Percentiles rank a stretch among this genome's conserved stretches.
Evolutionary conservation across 2,797 vertebrate genomes (phyloP).

Genomic region (Babyrousa celebensis): DNA sequence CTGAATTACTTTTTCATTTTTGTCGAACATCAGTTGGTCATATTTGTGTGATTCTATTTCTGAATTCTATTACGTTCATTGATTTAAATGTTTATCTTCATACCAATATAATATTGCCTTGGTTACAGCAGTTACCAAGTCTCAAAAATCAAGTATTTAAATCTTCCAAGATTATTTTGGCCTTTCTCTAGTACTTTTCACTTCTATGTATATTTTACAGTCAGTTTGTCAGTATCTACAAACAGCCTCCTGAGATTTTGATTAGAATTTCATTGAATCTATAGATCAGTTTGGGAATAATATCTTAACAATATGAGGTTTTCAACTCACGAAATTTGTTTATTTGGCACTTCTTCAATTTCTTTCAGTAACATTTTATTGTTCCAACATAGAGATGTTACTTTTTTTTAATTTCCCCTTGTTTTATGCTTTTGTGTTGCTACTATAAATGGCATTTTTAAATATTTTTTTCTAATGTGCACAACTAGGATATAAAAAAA

Average conservation of each 20-base stretch:
- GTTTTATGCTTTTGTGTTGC: neutral
- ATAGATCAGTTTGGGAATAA: neutral
- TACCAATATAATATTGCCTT: neutral
- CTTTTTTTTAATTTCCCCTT: neutral
- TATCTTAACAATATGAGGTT: constrained; percentile 13
- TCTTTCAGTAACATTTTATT: neutral
- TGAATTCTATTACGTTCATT: neutral
- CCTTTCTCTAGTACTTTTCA: neutral
- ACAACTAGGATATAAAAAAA: neutral
- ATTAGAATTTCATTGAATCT: neutral
- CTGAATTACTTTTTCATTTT: neutral
- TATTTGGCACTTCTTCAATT: neutral
- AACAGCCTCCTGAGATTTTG: neutral
- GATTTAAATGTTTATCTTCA: constrained; percentile 1
- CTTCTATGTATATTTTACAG: neutral
- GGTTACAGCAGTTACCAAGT: neutral
- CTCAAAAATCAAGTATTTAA: constrained; percentile 36
- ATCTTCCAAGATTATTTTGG: constrained; percentile 10
- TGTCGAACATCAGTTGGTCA: constrained; percentile 6
- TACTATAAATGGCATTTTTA: neutral
- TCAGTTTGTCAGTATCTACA: neutral
- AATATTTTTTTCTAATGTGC: neutral
- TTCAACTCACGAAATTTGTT: neutral
- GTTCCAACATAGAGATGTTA: constrained; percentile 23
- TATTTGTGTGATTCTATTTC: neutral